Evolutionary conservation across 35 echinoderm and acorn worm genomes (phyloP).

Genomic region (Apostichopus californicus): DNA sequence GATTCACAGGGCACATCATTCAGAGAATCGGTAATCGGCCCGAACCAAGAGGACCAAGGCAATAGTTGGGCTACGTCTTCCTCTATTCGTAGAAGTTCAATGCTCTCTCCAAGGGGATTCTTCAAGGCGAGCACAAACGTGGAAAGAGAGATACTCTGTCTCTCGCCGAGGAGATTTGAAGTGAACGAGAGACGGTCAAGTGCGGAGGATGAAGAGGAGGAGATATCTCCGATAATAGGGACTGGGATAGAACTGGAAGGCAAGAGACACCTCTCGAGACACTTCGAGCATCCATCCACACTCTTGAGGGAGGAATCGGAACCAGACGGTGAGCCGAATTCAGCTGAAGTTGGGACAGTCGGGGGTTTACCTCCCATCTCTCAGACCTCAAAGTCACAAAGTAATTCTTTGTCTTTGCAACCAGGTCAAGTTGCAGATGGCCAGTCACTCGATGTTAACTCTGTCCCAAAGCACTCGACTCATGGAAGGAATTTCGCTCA

Average conservation of each 20-base stretch:
- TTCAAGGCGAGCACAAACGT: neutral
- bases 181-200: neutral
- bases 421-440: neutral
- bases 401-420: neutral
- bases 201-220: slow-evolving; percentile 8
- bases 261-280: neutral
- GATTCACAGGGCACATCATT: neutral
- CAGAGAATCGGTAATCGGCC: neutral
- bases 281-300: neutral
- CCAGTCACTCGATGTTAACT: neutral
- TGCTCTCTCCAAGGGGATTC: neutral
- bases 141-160: neutral
- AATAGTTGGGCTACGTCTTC: slow-evolving; percentile 29
- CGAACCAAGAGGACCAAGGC: neutral
- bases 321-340: slow-evolving; percentile 20
- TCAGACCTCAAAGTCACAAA: neutral
- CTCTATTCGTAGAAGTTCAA: neutral
- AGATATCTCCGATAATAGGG: slow-evolving; percentile 13
- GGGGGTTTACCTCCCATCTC: neutral
- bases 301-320: slow-evolving; percentile 22
- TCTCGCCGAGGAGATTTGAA: neutral
- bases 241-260: neutral
- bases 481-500: neutral
- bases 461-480: too few relatives aligned
- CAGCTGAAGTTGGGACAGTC: neutral